Percentiles rank a stretch among this genome's conserved stretches.
Conservation (phyloP, 2,888 invertebrate genomes). For the Euclidia mi region DNA sequence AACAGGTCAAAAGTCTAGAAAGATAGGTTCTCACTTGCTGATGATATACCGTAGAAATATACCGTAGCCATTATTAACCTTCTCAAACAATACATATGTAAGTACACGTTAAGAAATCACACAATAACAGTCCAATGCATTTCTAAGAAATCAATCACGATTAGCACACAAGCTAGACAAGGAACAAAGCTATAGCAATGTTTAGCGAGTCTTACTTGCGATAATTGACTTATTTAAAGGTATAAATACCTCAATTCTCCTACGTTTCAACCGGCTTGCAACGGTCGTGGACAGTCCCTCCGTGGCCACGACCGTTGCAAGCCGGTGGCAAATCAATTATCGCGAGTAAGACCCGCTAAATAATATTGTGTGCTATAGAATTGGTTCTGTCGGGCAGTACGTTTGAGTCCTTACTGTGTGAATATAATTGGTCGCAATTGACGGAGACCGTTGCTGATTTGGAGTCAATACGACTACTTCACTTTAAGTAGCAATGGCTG, state of each 20-base stretch:
- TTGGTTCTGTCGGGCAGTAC: slow-evolving; percentile 26
- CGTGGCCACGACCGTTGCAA: too few species aligned
- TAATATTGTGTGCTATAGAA: too few species aligned
- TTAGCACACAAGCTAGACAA: slow-evolving; percentile 32
- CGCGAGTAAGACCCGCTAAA: too few species aligned
- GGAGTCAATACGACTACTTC: slow-evolving; percentile 64
- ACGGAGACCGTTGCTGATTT: slow-evolving; percentile 69
- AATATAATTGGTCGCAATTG: slow-evolving; percentile 82
- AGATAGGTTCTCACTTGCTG: too few species aligned
- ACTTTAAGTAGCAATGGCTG: slow-evolving; percentile 57
- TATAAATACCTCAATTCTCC: too few species aligned
- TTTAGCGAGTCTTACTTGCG: too few species aligned
- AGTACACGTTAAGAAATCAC: neutral
- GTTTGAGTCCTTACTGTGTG: slow-evolving; percentile 45
- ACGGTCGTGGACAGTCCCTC: too few species aligned
- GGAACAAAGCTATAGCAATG: too few species aligned
- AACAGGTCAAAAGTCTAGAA: too few species aligned
- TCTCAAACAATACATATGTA: neutral
- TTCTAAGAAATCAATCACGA: slow-evolving; percentile 35
- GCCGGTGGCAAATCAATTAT: too few species aligned
- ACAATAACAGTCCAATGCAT: neutral
- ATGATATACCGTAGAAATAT: neutral
- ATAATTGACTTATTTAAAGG: too few species aligned
- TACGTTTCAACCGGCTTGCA: too few species aligned
- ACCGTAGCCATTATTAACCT: neutral